Percentiles rank a stretch among this genome's conserved stretches.
These are phyloP conservation scores for Cabera pusaria DNA, from an alignment of 2,888 invertebrate genomes.

Conservation along the genomic window DNA sequence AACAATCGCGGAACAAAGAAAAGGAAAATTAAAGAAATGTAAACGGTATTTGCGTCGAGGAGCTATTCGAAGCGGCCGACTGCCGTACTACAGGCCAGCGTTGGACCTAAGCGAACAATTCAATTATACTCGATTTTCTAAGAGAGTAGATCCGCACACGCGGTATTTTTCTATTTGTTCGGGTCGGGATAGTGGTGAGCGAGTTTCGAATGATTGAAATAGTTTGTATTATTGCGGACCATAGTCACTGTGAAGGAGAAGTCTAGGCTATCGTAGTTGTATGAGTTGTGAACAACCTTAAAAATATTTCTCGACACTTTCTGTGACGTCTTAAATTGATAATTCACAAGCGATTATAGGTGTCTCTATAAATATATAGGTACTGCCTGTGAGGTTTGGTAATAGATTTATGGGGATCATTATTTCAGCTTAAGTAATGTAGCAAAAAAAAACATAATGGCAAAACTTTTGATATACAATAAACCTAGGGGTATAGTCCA, in stretches of 20 bases:
- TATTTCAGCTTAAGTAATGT: too few relatives aligned
- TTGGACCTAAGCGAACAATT: constrained; percentile 42
- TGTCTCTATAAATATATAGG: too few relatives aligned
- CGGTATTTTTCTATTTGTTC: constrained; percentile 38
- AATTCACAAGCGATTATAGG: too few relatives aligned
- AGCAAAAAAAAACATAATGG: too few relatives aligned
- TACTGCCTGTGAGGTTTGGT: too few relatives aligned
- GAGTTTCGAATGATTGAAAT: constrained; percentile 11
- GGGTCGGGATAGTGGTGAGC: constrained; percentile 5
- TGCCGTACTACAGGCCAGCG: constrained; percentile 34
- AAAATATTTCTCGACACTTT: too few relatives aligned
- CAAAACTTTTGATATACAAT: too few relatives aligned
- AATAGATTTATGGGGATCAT: too few relatives aligned
- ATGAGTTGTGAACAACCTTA: too few relatives aligned
- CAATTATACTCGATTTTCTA: constrained; percentile 43
- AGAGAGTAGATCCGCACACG: constrained; percentile 21
- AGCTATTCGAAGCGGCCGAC: constrained; percentile 33
- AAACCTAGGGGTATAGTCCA: too few relatives aligned
- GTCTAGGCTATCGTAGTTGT: too few relatives aligned
- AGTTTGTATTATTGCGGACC: constrained; percentile 11
- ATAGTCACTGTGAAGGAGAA: background rate
- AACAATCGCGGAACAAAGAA: constrained; percentile 27
- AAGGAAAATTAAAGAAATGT: constrained; percentile 35
- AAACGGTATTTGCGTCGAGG: constrained; percentile 39
- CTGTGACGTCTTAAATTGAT: too few relatives aligned